Conservation (phyloP, 2,888 invertebrate genomes). For the Machimus atricapillus region DNA sequence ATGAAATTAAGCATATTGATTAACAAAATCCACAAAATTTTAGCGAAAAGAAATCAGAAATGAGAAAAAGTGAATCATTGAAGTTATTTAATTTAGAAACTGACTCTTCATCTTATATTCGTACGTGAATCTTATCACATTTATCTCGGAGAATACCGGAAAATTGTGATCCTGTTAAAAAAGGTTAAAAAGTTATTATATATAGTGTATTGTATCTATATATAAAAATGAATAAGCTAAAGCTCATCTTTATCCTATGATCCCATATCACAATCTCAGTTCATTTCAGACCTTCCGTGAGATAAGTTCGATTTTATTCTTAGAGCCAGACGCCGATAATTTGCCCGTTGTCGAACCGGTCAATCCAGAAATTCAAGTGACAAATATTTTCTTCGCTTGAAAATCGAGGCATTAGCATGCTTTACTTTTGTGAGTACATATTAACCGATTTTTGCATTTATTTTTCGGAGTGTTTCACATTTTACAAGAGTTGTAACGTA, state of each 20-base stretch:
- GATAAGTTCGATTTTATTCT: background rate
- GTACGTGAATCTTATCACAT: background rate
- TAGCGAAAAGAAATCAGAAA: background rate
- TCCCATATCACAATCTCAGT: background rate
- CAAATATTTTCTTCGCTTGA: background rate
- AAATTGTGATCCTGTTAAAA: background rate
- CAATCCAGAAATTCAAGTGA: background rate
- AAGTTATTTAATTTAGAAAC: background rate
- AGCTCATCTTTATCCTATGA: background rate
- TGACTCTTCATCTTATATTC: background rate
- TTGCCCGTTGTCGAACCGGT: background rate
- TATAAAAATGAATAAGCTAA: background rate
- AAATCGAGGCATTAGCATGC: background rate
- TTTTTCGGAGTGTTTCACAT: background rate
- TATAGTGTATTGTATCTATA: background rate
- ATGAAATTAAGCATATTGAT: background rate
- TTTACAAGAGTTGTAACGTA: background rate
- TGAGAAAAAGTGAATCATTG: background rate
- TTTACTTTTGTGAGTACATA: background rate
- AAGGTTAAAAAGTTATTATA: background rate
- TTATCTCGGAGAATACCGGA: background rate
- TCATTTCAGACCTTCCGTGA: background rate
- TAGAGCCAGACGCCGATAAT: background rate
- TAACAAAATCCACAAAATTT: background rate
- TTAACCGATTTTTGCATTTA: background rate